Base-by-base conservation (phyloP, 2,113 vertebrate species). In the Anser cygnoides region DNA sequence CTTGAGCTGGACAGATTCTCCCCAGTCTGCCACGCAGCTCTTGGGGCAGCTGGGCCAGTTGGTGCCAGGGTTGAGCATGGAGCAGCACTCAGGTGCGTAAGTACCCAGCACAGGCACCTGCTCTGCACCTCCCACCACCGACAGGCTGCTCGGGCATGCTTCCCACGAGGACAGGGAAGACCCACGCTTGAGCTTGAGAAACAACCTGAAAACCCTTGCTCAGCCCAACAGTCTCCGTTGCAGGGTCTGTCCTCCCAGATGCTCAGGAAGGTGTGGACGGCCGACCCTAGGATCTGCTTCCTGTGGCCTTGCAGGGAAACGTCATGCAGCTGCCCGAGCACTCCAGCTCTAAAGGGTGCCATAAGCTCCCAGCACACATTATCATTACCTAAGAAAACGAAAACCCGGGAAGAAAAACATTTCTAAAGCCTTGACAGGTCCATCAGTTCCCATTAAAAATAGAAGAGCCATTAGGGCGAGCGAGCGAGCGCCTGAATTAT, bases 401-500 rank as follows among this genome's bases (percentile, higher is more conserved):
- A 92, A 89, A 81, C 58, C 15, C 57, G 43, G 13, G 18, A 18
- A 1, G 25, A 68, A 68, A 77, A 67, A 46, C 23, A 55, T 85
- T 84, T 92, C 65, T 54, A 89, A 78, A 59, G 77, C n/a, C 31
- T 63, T 80, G 75, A 77, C 79, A 94, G 52, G 26, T 35, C 75
- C 63, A 83, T 92, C 93, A 46, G 59, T 62, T 74, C 55, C 85
- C 91, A 91, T 95, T 95, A 95, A 92, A 94, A 84, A 92, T 50
- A 84, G n/a, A 91, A 81, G 78, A 88, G 68, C 79, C 71, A 81
- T 84, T 86, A 91, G 9, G 54, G 80, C 63, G 33, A 54, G 79
- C 3, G 43, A 52, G 39, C 49, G 28, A 76, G 62, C 29, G 50
- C 67, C 62, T 95, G 33, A 76, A 76, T 65, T 70, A 91, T 28